Evolutionary conservation across 2,888 invertebrate species (phyloP).

Genomic region (Anodontia alba): DNA sequence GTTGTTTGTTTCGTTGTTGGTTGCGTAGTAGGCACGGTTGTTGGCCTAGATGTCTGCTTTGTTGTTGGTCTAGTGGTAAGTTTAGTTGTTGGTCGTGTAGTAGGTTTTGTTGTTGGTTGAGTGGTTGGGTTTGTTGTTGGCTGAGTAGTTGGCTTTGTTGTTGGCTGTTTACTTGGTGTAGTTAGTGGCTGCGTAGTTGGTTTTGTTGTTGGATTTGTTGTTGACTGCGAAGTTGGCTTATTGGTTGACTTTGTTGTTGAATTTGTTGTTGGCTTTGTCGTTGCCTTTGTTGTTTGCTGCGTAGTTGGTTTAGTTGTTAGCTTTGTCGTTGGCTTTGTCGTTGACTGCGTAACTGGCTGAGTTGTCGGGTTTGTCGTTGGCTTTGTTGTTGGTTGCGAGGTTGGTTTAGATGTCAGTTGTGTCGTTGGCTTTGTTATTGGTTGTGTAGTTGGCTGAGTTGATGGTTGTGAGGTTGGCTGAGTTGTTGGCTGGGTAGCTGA

Average conservation of each 20-base stretch:
- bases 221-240: neutral
- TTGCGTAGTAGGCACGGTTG: neutral
- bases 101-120: neutral
- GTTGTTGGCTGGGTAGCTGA: slow-evolving; percentile 8
- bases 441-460: slow-evolving; percentile 14
- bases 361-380: slow-evolving; percentile 14
- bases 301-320: neutral
- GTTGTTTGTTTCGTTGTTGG: neutral
- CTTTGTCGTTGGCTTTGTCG: neutral
- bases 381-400: slow-evolving; percentile 4
- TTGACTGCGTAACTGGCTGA: slow-evolving; percentile 12
- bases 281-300: neutral
- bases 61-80: neutral
- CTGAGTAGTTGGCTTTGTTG: neutral
- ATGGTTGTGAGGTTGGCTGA: slow-evolving; percentile 2
- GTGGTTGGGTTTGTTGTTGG: neutral
- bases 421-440: slow-evolving; percentile 8
- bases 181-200: neutral
- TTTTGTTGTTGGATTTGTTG: neutral
- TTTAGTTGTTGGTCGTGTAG: neutral
- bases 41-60: neutral
- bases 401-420: neutral
- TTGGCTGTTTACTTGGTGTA: neutral
- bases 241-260: neutral
- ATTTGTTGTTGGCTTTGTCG: neutral